Conservation (phyloP, 2,113 vertebrate species). For the Clarias batrachus region DNA sequence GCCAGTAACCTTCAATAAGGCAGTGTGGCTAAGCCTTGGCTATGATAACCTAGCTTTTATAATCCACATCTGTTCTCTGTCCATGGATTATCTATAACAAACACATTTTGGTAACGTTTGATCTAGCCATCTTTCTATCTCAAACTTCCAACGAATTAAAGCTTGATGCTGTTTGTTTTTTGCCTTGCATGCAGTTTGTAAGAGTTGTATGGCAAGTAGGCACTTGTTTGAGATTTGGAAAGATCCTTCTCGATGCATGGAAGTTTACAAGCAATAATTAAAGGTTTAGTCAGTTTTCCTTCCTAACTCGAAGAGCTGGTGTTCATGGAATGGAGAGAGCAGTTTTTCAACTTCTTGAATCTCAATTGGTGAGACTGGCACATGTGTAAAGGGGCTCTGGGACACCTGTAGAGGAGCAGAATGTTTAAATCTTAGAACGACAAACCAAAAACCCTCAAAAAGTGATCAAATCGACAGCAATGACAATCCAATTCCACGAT, state of each 20-base stretch:
- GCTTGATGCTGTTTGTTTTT: conserved; percentile 73
- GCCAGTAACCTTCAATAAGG: conserved; percentile 99
- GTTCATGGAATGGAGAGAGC: conserved; percentile 93
- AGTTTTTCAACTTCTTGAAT: conserved; percentile 85
- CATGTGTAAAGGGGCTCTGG: conserved; percentile 79
- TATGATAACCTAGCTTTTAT: conserved; percentile 67
- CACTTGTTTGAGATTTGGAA: conserved; percentile 73
- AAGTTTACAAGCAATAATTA: conserved; percentile 61
- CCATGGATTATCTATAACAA: conserved; percentile 71
- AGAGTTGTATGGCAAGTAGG: conserved; percentile 72
- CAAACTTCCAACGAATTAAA: conserved; percentile 57
- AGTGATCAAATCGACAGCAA: conserved; percentile 44
- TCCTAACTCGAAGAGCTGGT: conserved; percentile 69
- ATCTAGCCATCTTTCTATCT: conserved; percentile 84
- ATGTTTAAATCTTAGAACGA: conserved; percentile 68
- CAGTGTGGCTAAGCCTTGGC: conserved; percentile 87
- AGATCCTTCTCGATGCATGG: conserved; percentile 66
- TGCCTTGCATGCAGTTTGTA: conserved; percentile 92
- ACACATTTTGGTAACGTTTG: conserved; percentile 74
- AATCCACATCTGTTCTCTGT: conserved; percentile 88
- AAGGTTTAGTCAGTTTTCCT: conserved; percentile 37
- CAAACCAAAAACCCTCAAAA: conserved; percentile 24
- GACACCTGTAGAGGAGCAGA: conserved; percentile 80
- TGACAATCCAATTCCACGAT: conserved; percentile 67
- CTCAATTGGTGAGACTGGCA: conserved; percentile 98